These are phyloP conservation scores for Xiphophorus birchmanni DNA, from an alignment of 2,797 vertebrate species.

Conservation along the genomic window DNA sequence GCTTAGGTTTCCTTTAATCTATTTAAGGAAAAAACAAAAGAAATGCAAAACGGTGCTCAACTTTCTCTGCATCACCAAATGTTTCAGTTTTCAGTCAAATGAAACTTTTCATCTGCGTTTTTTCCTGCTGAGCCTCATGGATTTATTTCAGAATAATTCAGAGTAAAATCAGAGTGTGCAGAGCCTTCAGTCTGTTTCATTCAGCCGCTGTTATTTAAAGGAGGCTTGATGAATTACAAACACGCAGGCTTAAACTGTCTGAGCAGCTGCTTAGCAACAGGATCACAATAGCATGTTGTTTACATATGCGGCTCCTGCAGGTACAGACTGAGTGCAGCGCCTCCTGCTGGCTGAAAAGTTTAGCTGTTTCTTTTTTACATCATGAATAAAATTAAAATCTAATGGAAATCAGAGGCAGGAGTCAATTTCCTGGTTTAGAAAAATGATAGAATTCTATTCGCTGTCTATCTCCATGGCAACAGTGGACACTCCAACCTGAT, in stretches of 20 bases:
- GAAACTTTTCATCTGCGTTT: neutral
- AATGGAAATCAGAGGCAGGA: neutral
- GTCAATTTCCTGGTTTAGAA: neutral
- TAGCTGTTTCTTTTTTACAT: neutral
- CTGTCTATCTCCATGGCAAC: neutral
- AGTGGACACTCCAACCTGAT: neutral
- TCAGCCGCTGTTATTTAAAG: slow-evolving; percentile 58
- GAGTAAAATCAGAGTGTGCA: neutral
- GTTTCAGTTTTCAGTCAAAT: neutral
- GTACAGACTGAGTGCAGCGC: neutral
- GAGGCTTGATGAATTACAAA: slow-evolving; percentile 51
- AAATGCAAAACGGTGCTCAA: neutral
- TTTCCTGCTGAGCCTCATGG: neutral
- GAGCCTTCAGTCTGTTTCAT: neutral
- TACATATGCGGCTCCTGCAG: neutral
- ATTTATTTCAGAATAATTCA: neutral
- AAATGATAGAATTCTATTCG: neutral
- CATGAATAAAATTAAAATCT: neutral
- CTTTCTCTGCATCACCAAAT: neutral
- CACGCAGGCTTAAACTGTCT: slow-evolving; percentile 34
- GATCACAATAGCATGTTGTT: slow-evolving; percentile 6
- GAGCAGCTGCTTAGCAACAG: slow-evolving; percentile 10
- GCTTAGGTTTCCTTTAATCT: neutral
- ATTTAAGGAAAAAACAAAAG: neutral
- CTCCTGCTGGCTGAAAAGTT: neutral